phyloP scores from a whole-genome alignment of 2,888 invertebrate genomes.

The Sinohyriopsis cumingii region DNA sequence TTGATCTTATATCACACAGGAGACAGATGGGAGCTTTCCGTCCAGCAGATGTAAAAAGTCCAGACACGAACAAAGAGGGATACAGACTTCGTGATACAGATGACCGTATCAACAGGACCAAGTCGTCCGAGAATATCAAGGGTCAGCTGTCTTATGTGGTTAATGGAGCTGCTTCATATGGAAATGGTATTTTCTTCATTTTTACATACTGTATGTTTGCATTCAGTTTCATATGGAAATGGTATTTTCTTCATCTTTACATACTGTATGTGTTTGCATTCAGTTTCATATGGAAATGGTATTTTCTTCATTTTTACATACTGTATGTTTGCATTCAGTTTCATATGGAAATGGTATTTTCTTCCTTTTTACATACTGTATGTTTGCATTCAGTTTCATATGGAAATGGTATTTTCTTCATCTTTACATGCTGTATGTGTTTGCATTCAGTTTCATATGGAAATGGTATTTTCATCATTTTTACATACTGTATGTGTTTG shows the following conservation, averaged over 20 bases:
- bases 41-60: slow-evolving; percentile 81
- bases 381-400: slow-evolving; percentile 8
- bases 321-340: too few relatives aligned
- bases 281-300: slow-evolving; percentile 45
- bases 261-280: too few relatives aligned
- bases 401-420: slow-evolving; percentile 38
- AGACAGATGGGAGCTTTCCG: slow-evolving; percentile 89
- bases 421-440: too few relatives aligned
- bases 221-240: slow-evolving; percentile 25
- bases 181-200: slow-evolving; percentile 35
- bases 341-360: slow-evolving; percentile 42
- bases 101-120: slow-evolving; percentile 78
- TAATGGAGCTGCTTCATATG: slow-evolving; percentile 31
- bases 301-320: slow-evolving; percentile 3
- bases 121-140: slow-evolving; percentile 35
- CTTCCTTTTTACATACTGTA: not conserved
- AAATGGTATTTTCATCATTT: slow-evolving; percentile 32
- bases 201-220: too few relatives aligned
- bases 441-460: slow-evolving; percentile 21
- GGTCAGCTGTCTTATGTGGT: slow-evolving; percentile 29
- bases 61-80: slow-evolving; percentile 78
- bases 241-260: slow-evolving; percentile 23
- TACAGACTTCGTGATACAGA: slow-evolving; percentile 95
- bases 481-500: too few relatives aligned
- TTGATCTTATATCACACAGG: slow-evolving; percentile 62